These are phyloP conservation scores for Hyla sarda DNA, from an alignment of 2,113 vertebrate species.

Conservation along the genomic window DNA sequence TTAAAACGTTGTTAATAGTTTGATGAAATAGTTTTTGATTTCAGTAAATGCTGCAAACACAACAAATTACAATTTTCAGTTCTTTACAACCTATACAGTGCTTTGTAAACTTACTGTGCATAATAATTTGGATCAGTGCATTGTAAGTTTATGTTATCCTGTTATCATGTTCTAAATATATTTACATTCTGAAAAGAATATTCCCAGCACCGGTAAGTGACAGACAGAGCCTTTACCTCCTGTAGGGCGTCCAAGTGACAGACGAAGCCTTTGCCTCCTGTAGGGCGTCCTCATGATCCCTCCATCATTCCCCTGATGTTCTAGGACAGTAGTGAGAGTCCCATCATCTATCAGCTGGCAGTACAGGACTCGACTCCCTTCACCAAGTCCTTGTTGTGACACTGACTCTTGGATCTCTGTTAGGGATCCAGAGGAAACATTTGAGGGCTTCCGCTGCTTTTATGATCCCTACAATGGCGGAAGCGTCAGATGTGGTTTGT, in stretches of 20 bases:
- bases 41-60: too few species aligned
- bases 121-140: too few species aligned
- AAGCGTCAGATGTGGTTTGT: conserved; percentile 8
- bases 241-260: neutral
- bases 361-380: conserved; percentile 22
- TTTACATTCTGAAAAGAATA: neutral
- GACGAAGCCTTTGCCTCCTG: neutral
- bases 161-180: too few species aligned
- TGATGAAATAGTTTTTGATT: too few species aligned
- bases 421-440: conserved; percentile 19
- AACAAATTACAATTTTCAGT: too few species aligned
- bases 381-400: neutral
- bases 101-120: too few species aligned
- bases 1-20: too few species aligned
- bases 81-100: too few species aligned
- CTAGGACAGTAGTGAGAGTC: neutral
- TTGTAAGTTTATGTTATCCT: too few species aligned
- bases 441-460: conserved; percentile 28
- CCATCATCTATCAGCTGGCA: neutral
- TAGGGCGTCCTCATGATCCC: neutral
- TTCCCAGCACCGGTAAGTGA: too few species aligned
- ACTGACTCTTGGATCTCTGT: conserved; percentile 12
- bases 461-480: conserved; percentile 13
- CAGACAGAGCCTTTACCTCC: too few species aligned
- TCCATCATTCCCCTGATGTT: conserved; percentile 13